Evolutionary conservation across 2,113 vertebrate genomes (phyloP), one percentile per base, ranked within the genome.

Genomic region (Podarcis muralis): DNA sequence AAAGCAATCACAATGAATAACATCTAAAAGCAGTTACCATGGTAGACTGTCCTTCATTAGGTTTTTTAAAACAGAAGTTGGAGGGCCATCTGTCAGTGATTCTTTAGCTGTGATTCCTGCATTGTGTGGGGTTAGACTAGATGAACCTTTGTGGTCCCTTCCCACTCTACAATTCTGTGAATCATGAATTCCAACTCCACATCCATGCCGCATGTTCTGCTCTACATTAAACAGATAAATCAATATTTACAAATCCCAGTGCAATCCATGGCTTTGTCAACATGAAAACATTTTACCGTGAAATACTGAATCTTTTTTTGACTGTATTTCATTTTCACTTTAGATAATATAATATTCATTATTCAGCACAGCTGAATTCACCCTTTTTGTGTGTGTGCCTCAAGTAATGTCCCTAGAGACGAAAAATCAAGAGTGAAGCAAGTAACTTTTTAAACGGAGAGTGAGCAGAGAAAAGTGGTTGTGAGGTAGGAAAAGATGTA

Each of bases 401-500:
- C 82, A 6, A n/a, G 81, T 1, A 65, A 32, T 53, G 66, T 68
- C 53, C 86, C 84, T 8, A 68, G 2, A 5, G 32, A 81, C 23
- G 27, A 78, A 76, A 30, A 62, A 40, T 0, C 77, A 35, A 87
- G 59, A 27, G 27, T 89, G 86, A n/a, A 92, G 75, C 81, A 74
- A 0, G 0, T 86, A 6, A 13, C 75, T 78, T 32, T 43, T 68
- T 23, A 87, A 91, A 91, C n/a, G 87, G 53, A 69, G 2, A 27
- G 84, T 66, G n/a, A 88, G 84, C 15, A 18, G 69, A 32, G n/a
- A 75, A 83, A 48, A 91, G 83, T 0, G 0, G 22, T 15, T 62
- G 57, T 87, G 23, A 92, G 88, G 62, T 72, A 16, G 8, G 6
- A 35, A 91, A 59, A 32, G 8, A 9, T 79, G 90, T 76, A 23